These are phyloP conservation scores for Limnephilus marmoratus DNA, from an alignment of 2,888 invertebrate genomes.

Conservation along the genomic window DNA sequence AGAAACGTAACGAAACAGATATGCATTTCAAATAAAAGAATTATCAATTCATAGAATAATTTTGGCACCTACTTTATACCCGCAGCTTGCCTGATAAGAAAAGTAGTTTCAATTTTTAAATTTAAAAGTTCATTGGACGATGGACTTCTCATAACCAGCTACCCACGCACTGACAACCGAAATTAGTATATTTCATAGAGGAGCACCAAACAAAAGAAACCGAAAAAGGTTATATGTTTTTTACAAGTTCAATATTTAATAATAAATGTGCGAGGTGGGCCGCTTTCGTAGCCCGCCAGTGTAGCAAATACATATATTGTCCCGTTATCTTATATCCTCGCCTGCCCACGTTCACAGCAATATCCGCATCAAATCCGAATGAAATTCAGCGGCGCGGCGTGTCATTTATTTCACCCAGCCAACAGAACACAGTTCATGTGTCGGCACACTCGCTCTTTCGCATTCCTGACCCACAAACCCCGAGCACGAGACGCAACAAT, in stretches of 20 bases:
- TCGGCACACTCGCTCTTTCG: neutral
- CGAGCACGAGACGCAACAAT: neutral
- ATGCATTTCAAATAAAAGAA: no score
- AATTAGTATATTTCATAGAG: no score
- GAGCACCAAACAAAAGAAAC: no score
- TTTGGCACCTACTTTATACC: no score
- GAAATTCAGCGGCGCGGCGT: neutral
- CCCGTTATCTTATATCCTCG: neutral
- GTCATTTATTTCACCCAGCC: neutral
- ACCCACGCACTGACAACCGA: no score
- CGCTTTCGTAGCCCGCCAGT: neutral
- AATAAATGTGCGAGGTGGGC: neutral
- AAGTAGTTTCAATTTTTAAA: no score
- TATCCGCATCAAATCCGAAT: neutral
- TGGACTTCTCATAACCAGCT: no score
- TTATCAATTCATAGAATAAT: no score
- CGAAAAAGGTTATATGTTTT: no score
- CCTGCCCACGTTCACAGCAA: neutral
- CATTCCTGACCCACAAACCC: slow-evolving; percentile 2
- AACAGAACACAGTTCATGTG: neutral
- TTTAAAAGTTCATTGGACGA: no score
- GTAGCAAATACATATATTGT: neutral
- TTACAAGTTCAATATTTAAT: neutral
- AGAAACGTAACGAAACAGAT: no score
- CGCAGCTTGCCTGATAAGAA: no score